Conservation (phyloP, 2,888 invertebrate genomes). For the Taphrorychus bicolor region DNA sequence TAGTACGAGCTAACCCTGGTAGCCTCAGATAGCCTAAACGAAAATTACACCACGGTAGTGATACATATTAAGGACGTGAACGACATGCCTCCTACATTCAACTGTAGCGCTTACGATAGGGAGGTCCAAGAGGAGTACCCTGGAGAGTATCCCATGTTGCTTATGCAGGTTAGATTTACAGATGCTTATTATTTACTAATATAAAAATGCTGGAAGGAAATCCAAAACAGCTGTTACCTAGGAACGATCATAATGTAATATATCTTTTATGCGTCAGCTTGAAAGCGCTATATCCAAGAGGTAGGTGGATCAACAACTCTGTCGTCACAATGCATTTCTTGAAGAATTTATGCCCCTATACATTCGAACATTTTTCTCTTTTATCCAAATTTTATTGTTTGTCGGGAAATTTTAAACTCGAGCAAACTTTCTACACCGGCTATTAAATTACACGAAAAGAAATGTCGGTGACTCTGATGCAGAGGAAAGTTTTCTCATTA, state of each 20-base stretch:
- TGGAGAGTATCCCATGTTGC: constrained; percentile 72
- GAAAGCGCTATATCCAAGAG: background rate
- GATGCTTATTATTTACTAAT: background rate
- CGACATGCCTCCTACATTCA: constrained; percentile 86
- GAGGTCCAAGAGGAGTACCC: constrained; percentile 78
- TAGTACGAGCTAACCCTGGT: constrained; percentile 90
- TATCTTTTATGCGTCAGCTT: background rate
- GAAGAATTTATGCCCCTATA: background rate
- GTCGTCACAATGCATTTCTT: background rate
- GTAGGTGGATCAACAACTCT: background rate
- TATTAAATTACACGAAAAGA: constrained; percentile 15
- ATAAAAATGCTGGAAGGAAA: background rate
- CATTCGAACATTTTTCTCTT: background rate
- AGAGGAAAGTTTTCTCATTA: constrained; percentile 17
- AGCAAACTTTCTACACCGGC: background rate
- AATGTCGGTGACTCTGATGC: background rate
- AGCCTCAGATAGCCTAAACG: constrained; percentile 89
- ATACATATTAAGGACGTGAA: constrained; percentile 87
- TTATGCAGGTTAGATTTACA: constrained; percentile 70
- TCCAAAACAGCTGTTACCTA: background rate
- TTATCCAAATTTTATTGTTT: background rate
- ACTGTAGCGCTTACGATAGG: constrained; percentile 73
- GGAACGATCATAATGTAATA: background rate
- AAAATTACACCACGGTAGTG: constrained; percentile 83
- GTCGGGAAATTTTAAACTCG: background rate